Base-by-base conservation (phyloP, 1,140 invertebrate species). In the Drosophila tsacasi region DNA sequence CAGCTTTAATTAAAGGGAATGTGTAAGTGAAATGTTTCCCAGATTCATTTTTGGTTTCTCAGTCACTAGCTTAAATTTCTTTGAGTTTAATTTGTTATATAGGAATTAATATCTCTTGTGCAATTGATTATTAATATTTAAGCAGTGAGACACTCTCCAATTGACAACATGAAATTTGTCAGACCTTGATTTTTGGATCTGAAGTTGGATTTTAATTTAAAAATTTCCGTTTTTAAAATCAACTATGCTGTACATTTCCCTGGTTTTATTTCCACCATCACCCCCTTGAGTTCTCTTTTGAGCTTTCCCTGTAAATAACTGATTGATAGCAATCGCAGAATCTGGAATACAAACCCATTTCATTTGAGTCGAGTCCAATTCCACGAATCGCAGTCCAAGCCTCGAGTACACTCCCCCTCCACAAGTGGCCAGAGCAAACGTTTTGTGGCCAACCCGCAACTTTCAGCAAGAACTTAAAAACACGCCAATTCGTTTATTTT, bases 401-500 rank as follows among this genome's bases (percentile, higher is more conserved):
- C n/a, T 19, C 52, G 13, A 35, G 32, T n/a, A n/a, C 54, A 39
- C 50, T 47, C 44, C 35, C 44, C 35, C 27, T 60, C 54, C 50
- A 19, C 19, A 13, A 37, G 15, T 37, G 40, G 63, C 10, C 13
- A 55, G 35, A 23, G 49, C 42, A 67, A 83, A 64, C 52, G 49
- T 71, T 66, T 67, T 58, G 37, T 47, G 59, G 61, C 49, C 61
- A 73, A 63, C 66, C 69, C 50, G 65, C 55, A 79, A 78, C 80
- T 69, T 83, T 76, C 83, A 83, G 83, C 64, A 59, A 65, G 69
- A 83, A 69, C 74, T 81, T 79, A 72, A 76, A 76, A 75, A 66
- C 76, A 86, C 69, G 61, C 78, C 83, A 79, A 65, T 79, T 86
- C 60, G 52, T 65, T 46, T 74, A 67, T 63, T 59, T 63, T 63